phyloP scores from a whole-genome alignment of 2,113 vertebrate genomes.

The Nansenia antarctica region DNA sequence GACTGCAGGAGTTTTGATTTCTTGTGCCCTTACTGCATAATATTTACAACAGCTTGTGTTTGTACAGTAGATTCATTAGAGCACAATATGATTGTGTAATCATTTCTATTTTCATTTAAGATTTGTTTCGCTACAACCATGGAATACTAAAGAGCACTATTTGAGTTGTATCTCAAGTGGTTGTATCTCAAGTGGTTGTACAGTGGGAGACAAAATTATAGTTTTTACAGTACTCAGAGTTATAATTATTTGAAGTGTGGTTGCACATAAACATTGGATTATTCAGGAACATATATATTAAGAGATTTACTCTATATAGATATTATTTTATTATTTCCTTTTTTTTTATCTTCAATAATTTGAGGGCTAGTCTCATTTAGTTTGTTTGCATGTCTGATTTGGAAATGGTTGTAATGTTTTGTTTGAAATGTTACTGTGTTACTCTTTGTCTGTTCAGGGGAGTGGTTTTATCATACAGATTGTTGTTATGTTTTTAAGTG shows the following conservation, averaged over 20 bases:
- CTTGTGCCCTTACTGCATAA: conserved; percentile 89
- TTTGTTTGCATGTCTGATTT: conserved; percentile 72
- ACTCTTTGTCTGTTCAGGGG: conserved; percentile 43
- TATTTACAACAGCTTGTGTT: conserved; percentile 62
- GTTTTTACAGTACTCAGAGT: conserved; percentile 42
- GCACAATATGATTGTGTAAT: conserved; percentile 76
- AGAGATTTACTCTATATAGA: conserved; percentile 48
- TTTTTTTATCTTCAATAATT: conserved; percentile 47
- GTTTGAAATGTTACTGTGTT: conserved; percentile 53
- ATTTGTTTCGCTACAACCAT: conserved; percentile 52
- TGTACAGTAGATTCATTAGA: conserved; percentile 74
- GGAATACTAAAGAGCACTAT: conserved; percentile 32
- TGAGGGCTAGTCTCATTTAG: conserved; percentile 63
- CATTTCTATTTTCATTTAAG: conserved; percentile 35
- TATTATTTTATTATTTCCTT: conserved; percentile 67
- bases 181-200: conserved; percentile 4
- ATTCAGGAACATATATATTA: conserved; percentile 55
- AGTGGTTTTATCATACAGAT: conserved; percentile 39
- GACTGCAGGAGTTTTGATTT: conserved; percentile 78
- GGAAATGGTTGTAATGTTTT: conserved; percentile 57
- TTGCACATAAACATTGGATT: conserved; percentile 45
- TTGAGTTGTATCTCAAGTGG: conserved; percentile 14
- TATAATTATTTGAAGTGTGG: conserved; percentile 31
- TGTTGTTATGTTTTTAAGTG: conserved; percentile 10
- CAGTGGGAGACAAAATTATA: conserved; percentile 26